Evolutionary conservation across 2,888 invertebrate genomes (phyloP).

Genomic region (Phasia obesa): DNA sequence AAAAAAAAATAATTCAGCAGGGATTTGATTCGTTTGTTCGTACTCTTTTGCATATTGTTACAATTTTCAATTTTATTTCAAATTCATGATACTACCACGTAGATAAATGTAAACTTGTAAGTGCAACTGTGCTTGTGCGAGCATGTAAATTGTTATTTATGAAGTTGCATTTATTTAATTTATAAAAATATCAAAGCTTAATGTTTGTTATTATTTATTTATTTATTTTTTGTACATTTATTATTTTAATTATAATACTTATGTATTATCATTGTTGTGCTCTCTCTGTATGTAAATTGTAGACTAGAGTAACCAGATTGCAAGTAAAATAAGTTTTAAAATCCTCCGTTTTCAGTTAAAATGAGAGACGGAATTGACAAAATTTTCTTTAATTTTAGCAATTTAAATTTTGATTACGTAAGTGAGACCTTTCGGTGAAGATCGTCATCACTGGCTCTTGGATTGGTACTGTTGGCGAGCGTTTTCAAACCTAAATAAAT

Average conservation of each 20-base stretch:
- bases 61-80: slow-evolving; percentile 18
- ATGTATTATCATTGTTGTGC: slow-evolving; percentile 36
- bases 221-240: slow-evolving; percentile 5
- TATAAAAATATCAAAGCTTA: slow-evolving; percentile 54
- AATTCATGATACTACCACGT: slow-evolving; percentile 18
- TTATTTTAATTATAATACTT: slow-evolving; percentile 31
- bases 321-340: too few species aligned
- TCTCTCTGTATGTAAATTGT: neutral
- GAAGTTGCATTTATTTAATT: slow-evolving; percentile 66
- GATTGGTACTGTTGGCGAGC: too few species aligned
- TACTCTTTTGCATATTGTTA: neutral
- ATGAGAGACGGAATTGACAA: too few species aligned
- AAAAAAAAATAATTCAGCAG: slow-evolving; percentile 28
- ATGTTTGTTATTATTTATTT: slow-evolving; percentile 36
- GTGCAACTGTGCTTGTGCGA: neutral
- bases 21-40: slow-evolving; percentile 35
- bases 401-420: too few species aligned
- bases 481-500: too few species aligned
- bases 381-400: too few species aligned
- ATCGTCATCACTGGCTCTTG: too few species aligned
- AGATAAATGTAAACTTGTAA: neutral
- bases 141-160: slow-evolving; percentile 63
- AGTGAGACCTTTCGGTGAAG: too few species aligned
- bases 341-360: too few species aligned
- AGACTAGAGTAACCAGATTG: slow-evolving; percentile 24